Evolutionary conservation across 2,888 invertebrate genomes (phyloP), one percentile per base, ranked within the genome.

Genomic region (Heliconius ismenius): DNA sequence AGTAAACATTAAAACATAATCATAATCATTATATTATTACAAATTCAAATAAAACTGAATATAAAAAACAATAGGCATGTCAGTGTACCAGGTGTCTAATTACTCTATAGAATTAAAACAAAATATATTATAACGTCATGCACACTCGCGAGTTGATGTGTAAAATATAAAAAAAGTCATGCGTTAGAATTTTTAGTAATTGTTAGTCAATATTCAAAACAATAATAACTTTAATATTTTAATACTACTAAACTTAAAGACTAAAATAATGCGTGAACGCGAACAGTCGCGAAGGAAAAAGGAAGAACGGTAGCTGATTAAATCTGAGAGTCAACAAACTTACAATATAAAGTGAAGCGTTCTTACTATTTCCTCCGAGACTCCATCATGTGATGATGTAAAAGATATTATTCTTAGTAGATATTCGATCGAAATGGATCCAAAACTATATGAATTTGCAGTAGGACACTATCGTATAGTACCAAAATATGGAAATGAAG

Each of bases 141-240:
- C 93, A 93, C 85, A 92, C 92, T 91, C 91, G 91, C 92, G 90
- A 92, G 92, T 93, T 92, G 87, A 85, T 82, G 86, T 86, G 83
- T 86, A 91, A 91, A 86, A 86, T 90, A 89, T 54, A 28, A 87
- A 84, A 85, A 83, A 86, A 84, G 93, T 94, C 93, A 94, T 94
- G 93, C 93, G 88, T 91, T 92, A 92, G 89, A 92, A 90, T 83
- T 83, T 91, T 94, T 93, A 93, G 92, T 93, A 86, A 83, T 88
- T 90, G 93, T 94, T 94, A 94, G 93, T 94, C 93, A 93, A 91
- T 87, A 86, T 91, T 91, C 87, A 92, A 92, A 93, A 89, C 82
- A 81, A 83, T 82, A 87, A 84, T 82, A 85, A 84, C 76, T 84
- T 73, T 78, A 67, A 67, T 36, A 65, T n/a, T 32, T 36, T 21